Evolutionary conservation across 1,140 invertebrate species (phyloP).

Genomic region (Philopotamus ludificatus): DNA sequence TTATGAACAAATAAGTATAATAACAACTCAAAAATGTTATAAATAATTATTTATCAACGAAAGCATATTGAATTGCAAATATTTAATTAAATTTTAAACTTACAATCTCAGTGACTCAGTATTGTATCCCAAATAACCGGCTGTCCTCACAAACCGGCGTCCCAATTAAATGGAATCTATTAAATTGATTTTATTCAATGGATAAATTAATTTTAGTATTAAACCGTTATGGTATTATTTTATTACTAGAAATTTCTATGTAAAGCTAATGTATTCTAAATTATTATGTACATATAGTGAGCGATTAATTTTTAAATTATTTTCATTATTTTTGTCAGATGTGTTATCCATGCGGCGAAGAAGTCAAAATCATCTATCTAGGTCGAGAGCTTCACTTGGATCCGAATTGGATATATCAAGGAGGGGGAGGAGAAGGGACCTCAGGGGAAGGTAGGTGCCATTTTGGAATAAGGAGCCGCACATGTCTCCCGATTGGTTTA

Average conservation of each 20-base stretch:
- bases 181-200: background rate
- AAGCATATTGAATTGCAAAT: too few species aligned
- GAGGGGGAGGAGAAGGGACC: constrained; percentile 33
- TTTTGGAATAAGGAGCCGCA: too few species aligned
- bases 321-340: constrained; percentile 30
- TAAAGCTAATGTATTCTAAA: background rate
- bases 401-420: constrained; percentile 37
- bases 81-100: too few species aligned
- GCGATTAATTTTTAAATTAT: background rate
- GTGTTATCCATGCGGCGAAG: constrained; percentile 34
- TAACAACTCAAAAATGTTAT: too few species aligned
- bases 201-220: background rate
- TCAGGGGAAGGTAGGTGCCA: constrained; percentile 33
- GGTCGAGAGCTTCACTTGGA: constrained; percentile 36
- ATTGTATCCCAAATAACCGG: too few species aligned
- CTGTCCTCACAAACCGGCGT: background rate
- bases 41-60: too few species aligned
- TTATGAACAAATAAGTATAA: too few species aligned
- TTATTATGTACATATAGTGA: too few species aligned
- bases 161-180: background rate
- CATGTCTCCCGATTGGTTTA: too few species aligned
- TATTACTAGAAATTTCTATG: background rate
- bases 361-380: constrained; percentile 36
- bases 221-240: background rate
- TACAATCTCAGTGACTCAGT: too few species aligned